These are phyloP conservation scores for Drosophila pseudotalamancana DNA, from an alignment of 2,888 invertebrate species.

Conservation along the genomic window DNA sequence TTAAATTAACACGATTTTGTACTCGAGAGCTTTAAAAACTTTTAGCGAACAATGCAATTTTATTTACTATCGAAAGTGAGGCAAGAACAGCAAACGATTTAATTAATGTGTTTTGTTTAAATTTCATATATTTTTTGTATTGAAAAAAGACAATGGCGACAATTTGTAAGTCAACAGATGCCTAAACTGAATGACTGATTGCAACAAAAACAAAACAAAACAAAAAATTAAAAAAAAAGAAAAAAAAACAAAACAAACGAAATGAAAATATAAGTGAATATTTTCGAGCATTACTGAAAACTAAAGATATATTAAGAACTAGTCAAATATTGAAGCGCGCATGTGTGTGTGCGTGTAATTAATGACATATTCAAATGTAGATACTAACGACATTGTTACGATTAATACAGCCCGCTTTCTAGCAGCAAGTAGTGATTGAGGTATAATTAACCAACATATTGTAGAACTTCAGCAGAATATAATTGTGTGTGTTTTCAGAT, in stretches of 20 bases:
- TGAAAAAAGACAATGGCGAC: slow-evolving; percentile 77
- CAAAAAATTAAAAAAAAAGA: slow-evolving; percentile 16
- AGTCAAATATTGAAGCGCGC: slow-evolving; percentile 62
- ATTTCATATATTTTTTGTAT: slow-evolving; percentile 54
- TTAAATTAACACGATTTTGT: slow-evolving; percentile 72
- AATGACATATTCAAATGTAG: slow-evolving; percentile 59
- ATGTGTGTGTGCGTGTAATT: slow-evolving; percentile 39
- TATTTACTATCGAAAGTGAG: slow-evolving; percentile 50
- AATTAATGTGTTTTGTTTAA: slow-evolving; percentile 20
- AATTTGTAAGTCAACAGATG: slow-evolving; percentile 77
- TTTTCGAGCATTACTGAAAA: slow-evolving; percentile 50
- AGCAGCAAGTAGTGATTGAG: slow-evolving; percentile 77
- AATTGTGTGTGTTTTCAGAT: slow-evolving; percentile 20
- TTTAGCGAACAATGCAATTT: slow-evolving; percentile 64
- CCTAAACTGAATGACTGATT: slow-evolving; percentile 79
- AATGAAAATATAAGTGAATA: no score
- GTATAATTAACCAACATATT: slow-evolving; percentile 69
- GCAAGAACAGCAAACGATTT: slow-evolving; percentile 19
- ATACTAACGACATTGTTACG: slow-evolving; percentile 68
- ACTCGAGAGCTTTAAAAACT: slow-evolving; percentile 74
- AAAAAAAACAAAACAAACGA: slow-evolving; percentile 33
- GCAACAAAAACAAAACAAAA: slow-evolving; percentile 38
- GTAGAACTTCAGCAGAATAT: slow-evolving; percentile 39
- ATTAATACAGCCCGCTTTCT: slow-evolving; percentile 64
- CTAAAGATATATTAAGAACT: slow-evolving; percentile 43